These are phyloP conservation scores for Phyllotis vaccarum DNA, from an alignment of 2,797 vertebrate species.

Conservation along the genomic window DNA sequence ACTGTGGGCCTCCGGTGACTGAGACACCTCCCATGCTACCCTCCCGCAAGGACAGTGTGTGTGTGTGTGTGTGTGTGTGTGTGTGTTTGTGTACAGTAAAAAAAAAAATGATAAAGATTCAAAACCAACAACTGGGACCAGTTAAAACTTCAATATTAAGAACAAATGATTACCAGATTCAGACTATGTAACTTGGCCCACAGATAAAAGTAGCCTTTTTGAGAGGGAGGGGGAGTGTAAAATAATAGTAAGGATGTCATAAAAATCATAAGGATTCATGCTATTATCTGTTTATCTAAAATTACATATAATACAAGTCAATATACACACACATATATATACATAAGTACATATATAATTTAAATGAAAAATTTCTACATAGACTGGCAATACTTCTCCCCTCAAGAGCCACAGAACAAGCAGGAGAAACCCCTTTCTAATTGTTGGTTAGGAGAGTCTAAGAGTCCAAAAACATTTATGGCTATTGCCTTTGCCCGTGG, in stretches of 20 bases:
- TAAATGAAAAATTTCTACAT: not conserved
- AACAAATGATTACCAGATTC: not conserved
- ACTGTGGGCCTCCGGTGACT: not conserved
- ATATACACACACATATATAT: not conserved
- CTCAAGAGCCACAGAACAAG: too few relatives aligned
- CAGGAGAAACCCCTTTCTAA: not conserved
- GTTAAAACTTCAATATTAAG: slow-evolving; percentile 47
- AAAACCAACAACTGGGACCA: not conserved
- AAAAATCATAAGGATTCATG: not conserved
- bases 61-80: not conserved
- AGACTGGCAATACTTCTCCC: not conserved
- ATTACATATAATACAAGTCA: not conserved
- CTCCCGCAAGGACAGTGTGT: not conserved
- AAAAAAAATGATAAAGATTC: slow-evolving; percentile 14
- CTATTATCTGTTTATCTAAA: not conserved
- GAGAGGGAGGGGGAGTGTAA: not conserved
- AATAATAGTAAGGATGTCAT: not conserved
- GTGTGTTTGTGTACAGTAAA: not conserved
- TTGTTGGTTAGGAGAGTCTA: not conserved
- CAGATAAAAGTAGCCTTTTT: not conserved
- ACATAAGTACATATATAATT: not conserved
- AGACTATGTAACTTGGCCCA: slow-evolving; percentile 4
- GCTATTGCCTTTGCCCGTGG: not conserved
- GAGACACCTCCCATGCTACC: not conserved
- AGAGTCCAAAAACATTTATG: not conserved